Base-by-base conservation (phyloP, 2,113 vertebrate genomes). In the Crocuta crocuta region DNA sequence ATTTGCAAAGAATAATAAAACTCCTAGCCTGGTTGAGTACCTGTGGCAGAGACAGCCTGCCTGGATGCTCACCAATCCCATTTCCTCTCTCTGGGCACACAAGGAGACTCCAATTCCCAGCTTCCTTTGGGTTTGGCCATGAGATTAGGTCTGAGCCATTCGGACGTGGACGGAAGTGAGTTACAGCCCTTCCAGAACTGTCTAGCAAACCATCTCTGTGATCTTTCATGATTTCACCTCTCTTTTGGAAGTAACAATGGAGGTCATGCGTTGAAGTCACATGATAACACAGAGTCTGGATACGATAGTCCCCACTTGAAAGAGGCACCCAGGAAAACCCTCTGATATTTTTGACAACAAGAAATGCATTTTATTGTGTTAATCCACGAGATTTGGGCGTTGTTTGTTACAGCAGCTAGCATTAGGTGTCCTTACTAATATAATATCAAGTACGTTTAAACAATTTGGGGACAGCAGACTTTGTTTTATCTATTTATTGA, bases 401-500 rank as follows among this genome's bases (percentile, higher is more conserved):
- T 85, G 12, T 58, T 95, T 78, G 28, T 76, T 88, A 68, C 2
- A 80, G 28, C 43, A 80, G 26, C 73, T 80, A 53, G 5, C 6
- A 23, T 68, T 79, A 35, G 16, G 45, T 79, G 4, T 96, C 50
- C 58, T 93, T 89, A 89, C 10, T 80, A 84, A 65, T 19, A 65
- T 45, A 63, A 85, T 68, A 82, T 13, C 24, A 86, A 93, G 17
- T 2, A 43, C 74, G 58, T 33, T 55, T 83, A 11, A 58, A 93
- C 48, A 26, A 68, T 61, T 74, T 73, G 39, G 73, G 26, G n/a
- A 21, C 35, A 89, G 1, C 5, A 71, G 13, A 23, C 1, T 55
- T 35, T 48, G 5, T 91, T 80, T 97, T 91, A 53, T 80, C 7
- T 96, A 55, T 71, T 63, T 96, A 55, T 71, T 63, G n/a, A 90